A percentile compares a stretch with the other conserved stretches of the same genome.
Evolutionary conservation across 2,797 vertebrate species (phyloP).

Genomic region (Peromyscus aztecus): DNA sequence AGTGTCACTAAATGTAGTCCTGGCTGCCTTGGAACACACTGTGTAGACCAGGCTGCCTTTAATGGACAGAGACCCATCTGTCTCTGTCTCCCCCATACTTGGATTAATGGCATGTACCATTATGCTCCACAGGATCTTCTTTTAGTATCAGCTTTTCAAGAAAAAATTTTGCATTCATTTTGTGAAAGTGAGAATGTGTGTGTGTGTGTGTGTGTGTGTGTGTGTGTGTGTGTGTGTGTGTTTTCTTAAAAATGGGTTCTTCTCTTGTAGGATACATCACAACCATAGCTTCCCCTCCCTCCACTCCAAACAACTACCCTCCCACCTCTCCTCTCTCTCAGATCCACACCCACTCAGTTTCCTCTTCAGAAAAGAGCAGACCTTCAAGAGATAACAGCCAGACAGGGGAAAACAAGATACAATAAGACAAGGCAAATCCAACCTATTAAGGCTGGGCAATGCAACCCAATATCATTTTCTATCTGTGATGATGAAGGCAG

Average conservation of each 20-base stretch:
- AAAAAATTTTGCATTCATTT: not conserved
- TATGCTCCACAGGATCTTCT: not conserved
- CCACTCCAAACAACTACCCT: not conserved
- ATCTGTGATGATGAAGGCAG: not conserved
- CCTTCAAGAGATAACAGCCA: not conserved
- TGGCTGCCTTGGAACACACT: not conserved
- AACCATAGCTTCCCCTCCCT: not conserved
- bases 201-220: not conserved
- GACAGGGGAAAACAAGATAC: not conserved
- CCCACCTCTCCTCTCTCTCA: rapidly evolving
- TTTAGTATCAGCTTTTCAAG: not conserved
- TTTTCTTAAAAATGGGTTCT: not conserved
- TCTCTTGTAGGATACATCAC: not conserved
- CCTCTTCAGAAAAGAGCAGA: not conserved
- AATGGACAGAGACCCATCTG: not conserved
- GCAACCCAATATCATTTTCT: not conserved
- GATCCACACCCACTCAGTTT: not conserved
- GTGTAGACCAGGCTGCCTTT: not conserved
- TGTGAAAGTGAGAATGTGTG: not conserved
- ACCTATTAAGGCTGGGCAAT: not conserved
- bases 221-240: not conserved
- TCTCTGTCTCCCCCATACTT: not conserved
- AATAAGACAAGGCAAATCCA: not conserved
- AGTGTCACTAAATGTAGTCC: not conserved
- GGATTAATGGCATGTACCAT: not conserved